phyloP scores from a whole-genome alignment of 2,113 vertebrate genomes.

The Falcunculus frontatus region DNA sequence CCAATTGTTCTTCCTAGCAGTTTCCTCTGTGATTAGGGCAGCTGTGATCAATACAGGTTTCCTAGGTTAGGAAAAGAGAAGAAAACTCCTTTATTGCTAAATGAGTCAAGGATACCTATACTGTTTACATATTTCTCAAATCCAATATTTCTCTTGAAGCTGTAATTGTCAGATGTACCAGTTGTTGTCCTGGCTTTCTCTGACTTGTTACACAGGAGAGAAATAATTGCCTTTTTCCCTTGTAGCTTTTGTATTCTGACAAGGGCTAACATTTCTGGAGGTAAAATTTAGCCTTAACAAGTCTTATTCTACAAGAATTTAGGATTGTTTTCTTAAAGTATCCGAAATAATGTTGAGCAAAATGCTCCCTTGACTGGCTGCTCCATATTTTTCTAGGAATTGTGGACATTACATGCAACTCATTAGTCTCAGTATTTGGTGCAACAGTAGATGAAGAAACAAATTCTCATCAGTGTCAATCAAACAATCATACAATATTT shows the following conservation, averaged over 20 bases:
- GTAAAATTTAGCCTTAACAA: neutral
- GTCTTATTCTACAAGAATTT: neutral
- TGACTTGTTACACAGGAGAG: neutral
- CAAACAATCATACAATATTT: neutral
- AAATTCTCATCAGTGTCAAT: neutral
- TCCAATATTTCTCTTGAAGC: neutral
- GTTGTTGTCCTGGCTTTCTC: neutral
- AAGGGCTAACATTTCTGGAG: neutral
- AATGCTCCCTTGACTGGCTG: neutral
- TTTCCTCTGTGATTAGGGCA: neutral
- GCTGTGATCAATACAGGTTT: neutral
- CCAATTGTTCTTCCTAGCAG: neutral
- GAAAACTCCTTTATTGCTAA: neutral
- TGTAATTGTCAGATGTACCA: neutral
- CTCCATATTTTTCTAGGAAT: neutral
- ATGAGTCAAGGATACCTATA: fast-evolving
- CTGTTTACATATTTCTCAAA: neutral
- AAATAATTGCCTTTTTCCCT: neutral
- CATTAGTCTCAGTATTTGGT: neutral
- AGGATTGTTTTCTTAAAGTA: neutral
- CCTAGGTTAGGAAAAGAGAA: neutral
- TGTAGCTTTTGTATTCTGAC: neutral
- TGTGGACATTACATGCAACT: neutral
- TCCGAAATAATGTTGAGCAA: neutral
- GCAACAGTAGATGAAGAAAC: neutral